Conservation (phyloP, 2,888 invertebrate species). For the Aproaerema taeniolella region DNA sequence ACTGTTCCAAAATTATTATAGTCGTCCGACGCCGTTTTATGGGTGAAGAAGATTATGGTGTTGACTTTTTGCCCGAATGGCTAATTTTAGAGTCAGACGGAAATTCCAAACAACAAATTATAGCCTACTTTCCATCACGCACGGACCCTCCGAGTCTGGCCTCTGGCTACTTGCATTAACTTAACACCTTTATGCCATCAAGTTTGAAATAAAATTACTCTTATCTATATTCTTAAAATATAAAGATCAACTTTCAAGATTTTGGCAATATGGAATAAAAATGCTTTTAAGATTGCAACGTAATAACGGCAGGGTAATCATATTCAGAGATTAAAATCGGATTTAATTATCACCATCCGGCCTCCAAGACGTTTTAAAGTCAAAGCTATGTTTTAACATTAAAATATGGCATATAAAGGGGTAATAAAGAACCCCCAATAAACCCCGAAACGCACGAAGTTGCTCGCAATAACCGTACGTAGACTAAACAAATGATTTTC, state of each 20-base stretch:
- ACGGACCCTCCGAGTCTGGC: slow-evolving; percentile 7
- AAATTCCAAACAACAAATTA: slow-evolving; percentile 36
- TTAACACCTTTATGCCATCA: slow-evolving; percentile 24
- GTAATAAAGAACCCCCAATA: slow-evolving; percentile 71
- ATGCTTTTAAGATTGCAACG: slow-evolving; percentile 39
- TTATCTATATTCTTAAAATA: slow-evolving; percentile 39
- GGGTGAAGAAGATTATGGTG: slow-evolving; percentile 48
- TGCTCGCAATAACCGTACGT: slow-evolving; percentile 68
- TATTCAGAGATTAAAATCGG: slow-evolving; percentile 61
- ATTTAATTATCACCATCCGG: slow-evolving; percentile 63
- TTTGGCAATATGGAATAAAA: slow-evolving; percentile 17
- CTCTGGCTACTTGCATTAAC: slow-evolving; percentile 22
- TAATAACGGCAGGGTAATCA: slow-evolving; percentile 52
- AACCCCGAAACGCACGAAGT: slow-evolving; percentile 65
- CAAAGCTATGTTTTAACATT: slow-evolving; percentile 48
- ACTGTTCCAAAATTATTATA: slow-evolving; percentile 73
- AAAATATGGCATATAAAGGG: slow-evolving; percentile 51
- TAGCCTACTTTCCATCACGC: slow-evolving; percentile 16
- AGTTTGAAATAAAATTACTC: slow-evolving; percentile 31
- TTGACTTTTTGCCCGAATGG: slow-evolving; percentile 45
- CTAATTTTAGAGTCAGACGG: slow-evolving; percentile 38
- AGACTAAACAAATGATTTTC: slow-evolving; percentile 76
- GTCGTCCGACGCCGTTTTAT: slow-evolving; percentile 65
- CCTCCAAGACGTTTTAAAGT: slow-evolving; percentile 39
- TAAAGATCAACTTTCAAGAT: slow-evolving; percentile 46